Base-by-base conservation (phyloP, 2,888 invertebrate species). In the Apamea anceps region DNA sequence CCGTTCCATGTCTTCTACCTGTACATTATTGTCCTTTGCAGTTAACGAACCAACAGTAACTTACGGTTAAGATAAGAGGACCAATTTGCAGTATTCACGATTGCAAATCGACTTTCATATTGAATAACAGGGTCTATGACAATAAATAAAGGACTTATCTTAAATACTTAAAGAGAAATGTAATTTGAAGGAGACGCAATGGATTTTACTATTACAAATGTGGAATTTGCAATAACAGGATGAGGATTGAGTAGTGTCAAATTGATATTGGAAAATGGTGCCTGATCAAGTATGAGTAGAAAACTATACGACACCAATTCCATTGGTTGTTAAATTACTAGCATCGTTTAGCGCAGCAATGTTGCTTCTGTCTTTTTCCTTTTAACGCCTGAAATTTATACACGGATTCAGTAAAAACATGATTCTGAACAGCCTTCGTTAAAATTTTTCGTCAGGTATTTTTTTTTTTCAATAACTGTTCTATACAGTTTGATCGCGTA, bases 91-190 rank as follows among this genome's bases (percentile, higher is more conserved):
- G 72, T 68, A 72, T 85, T 68, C 76, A 32, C 75, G 54, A 82
- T 72, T 84, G 60, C 76, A 82, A 75, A 82, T 83, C 75, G 83
- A 72, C 82, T 82, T 85, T 32, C 82, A 85, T 75, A 75, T 63
- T 3, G 54, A 72, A 82, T 85, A 83, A 83, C 76, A 86, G 72
- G 83, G 60, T 72, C 77, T 86, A 60, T 72, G 51, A 51, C 68
- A 15, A 86, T 82, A 85, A 82, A 82, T 82, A 81, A 70, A 71
- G 54, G 75, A 66, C 82, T 85, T 85, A 82, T 82, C 81, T 84
- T 74, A 68, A 81, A 81, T 81, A 71, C 65, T 72, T 84, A 51
- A 65, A 48, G 37, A 51, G 42, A 37, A 54, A 25, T 0, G 7
- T 25, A 77, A 68, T 68, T 78, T 18, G 57, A 54, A 79, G 32